phyloP scores from a whole-genome alignment of 2,888 invertebrate genomes.

The Camponotus fellah region DNA sequence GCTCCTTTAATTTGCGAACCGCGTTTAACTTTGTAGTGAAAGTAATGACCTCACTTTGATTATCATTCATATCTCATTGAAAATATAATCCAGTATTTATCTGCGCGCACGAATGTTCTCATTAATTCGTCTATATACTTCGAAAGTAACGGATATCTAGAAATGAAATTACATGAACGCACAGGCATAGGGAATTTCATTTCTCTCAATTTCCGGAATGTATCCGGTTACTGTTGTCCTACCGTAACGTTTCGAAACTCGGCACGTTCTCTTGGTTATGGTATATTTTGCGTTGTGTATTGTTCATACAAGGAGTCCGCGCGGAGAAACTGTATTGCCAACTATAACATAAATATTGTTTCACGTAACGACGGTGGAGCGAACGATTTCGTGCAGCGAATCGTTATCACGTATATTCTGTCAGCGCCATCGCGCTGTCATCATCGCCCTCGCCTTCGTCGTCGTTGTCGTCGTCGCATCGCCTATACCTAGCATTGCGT shows the following conservation, averaged over 20 bases:
- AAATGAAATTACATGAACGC: slow-evolving; percentile 38
- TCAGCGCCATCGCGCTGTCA: slow-evolving; percentile 32
- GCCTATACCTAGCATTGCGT: slow-evolving; percentile 44
- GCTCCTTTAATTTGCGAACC: slow-evolving; percentile 53
- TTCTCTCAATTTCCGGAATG: slow-evolving; percentile 52
- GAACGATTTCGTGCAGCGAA: slow-evolving; percentile 38
- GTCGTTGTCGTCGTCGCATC: slow-evolving; percentile 26
- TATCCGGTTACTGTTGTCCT: slow-evolving; percentile 43
- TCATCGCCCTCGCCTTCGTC: slow-evolving; percentile 22
- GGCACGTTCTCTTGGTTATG: slow-evolving; percentile 38
- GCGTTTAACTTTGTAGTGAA: slow-evolving; percentile 47
- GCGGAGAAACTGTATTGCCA: slow-evolving; percentile 11
- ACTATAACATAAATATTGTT: slow-evolving; percentile 53
- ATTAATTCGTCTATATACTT: slow-evolving; percentile 9
- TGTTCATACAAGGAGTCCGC: slow-evolving; percentile 49
- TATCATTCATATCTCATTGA: slow-evolving; percentile 36
- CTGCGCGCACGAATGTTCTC: slow-evolving; percentile 15
- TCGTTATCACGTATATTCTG: slow-evolving; percentile 47
- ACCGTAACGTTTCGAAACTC: slow-evolving; percentile 44
- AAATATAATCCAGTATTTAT: slow-evolving; percentile 42
- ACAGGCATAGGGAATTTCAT: slow-evolving; percentile 20
- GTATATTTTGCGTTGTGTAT: slow-evolving; percentile 41
- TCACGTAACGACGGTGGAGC: slow-evolving; percentile 23
- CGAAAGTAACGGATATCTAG: slow-evolving; percentile 8
- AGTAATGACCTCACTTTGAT: slow-evolving; percentile 47